These are phyloP conservation scores for Atethmia centrago DNA, from an alignment of 2,888 invertebrate species.

Conservation along the genomic window DNA sequence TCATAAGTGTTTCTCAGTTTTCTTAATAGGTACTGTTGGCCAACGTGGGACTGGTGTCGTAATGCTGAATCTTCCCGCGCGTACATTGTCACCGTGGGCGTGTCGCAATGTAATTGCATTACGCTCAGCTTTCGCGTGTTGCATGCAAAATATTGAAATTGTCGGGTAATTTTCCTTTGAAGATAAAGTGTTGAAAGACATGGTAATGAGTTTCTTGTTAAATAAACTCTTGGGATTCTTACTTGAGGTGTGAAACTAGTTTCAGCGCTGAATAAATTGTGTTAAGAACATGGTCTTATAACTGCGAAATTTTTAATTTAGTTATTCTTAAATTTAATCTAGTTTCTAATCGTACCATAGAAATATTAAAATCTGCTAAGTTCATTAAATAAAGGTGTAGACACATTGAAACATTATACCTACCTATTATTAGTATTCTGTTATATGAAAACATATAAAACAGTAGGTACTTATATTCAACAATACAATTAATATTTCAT, in stretches of 20 bases:
- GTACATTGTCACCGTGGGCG: conserved; percentile 62
- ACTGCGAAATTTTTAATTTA: conserved; percentile 11
- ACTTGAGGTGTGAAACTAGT: conserved; percentile 36
- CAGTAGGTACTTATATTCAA: neutral
- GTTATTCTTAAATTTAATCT: neutral
- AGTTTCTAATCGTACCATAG: neutral
- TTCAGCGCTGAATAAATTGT: conserved; percentile 26
- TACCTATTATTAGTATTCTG: neutral
- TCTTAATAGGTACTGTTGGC: conserved; percentile 50
- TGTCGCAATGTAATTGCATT: conserved; percentile 74
- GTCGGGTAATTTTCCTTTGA: conserved; percentile 69
- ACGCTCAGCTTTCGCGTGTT: conserved; percentile 70
- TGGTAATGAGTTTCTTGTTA: conserved; percentile 66
- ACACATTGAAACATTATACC: neutral
- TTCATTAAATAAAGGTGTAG: neutral
- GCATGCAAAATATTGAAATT: conserved; percentile 77
- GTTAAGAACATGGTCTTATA: conserved; percentile 20
- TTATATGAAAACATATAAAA: too few relatives aligned
- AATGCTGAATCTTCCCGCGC: conserved; percentile 62
- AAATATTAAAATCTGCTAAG: neutral
- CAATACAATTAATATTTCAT: conserved; percentile 39
- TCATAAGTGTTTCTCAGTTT: conserved; percentile 5
- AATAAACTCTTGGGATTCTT: conserved; percentile 54
- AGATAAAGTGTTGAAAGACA: conserved; percentile 65
- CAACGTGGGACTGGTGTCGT: conserved; percentile 39